Percentiles rank a stretch among this genome's conserved stretches.
These are phyloP conservation scores for Hycleus phaleratus DNA, from an alignment of 1,140 invertebrate genomes.

Conservation along the genomic window DNA sequence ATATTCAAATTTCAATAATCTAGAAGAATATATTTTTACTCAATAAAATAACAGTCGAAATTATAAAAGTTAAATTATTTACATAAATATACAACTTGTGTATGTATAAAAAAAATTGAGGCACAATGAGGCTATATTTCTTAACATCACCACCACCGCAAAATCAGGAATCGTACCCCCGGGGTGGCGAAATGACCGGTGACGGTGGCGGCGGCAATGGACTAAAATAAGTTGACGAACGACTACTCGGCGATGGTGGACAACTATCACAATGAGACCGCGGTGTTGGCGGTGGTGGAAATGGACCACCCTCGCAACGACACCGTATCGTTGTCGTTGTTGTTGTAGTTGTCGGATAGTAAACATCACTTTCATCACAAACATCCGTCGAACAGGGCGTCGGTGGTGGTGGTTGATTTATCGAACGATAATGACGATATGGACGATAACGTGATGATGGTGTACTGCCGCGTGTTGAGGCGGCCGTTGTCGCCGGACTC, in stretches of 20 bases:
- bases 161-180: constrained; percentile 34
- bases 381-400: constrained; percentile 92
- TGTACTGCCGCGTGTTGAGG: constrained; percentile 47
- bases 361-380: constrained; percentile 78
- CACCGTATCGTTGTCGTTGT: constrained; percentile 37
- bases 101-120: background rate
- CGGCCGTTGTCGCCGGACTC: constrained; percentile 70
- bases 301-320: constrained; percentile 58
- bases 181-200: constrained; percentile 53
- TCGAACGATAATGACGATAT: constrained; percentile 68
- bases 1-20: background rate
- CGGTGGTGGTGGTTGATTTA: constrained; percentile 81
- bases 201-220: constrained; percentile 64
- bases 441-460: constrained; percentile 54
- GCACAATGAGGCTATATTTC: background rate
- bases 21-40: background rate
- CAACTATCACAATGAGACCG: constrained; percentile 68
- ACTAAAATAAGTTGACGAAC: constrained; percentile 66
- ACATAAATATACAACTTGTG: background rate
- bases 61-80: background rate
- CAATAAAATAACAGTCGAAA: background rate
- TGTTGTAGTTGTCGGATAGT: constrained; percentile 46
- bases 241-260: constrained; percentile 71
- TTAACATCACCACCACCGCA: background rate
- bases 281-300: constrained; percentile 79